Base-by-base conservation (phyloP, 2,888 invertebrate species). In the Lypha dubia region DNA sequence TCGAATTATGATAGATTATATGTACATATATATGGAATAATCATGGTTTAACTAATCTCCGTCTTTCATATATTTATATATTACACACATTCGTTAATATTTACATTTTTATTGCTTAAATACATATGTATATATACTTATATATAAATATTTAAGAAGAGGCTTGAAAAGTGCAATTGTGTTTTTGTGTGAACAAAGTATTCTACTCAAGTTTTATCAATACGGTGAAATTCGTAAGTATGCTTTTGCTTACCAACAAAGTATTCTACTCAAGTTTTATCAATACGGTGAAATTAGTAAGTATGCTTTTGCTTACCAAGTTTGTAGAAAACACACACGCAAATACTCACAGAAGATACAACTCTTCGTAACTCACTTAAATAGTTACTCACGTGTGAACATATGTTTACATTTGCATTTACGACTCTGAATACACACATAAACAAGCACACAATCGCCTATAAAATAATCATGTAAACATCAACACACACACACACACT, bases 361-460 rank as follows among this genome's bases (percentile, higher is more conserved):
- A 74, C 51, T 44, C 56, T 58, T n/a, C n/a, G n/a, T 49, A 68
- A 75, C 32, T 20, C 60, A 70, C 65, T 79, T 71, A 63, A 63
- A 70, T 75, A 35, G 75, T 76, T 67, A 63, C 75, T 84, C 75
- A 84, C 83, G 83, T 84, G 83, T 76, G 83, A 84, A 79, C 79
- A 75, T 75, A 84, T 80, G 65, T 79, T 75, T 60, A 70, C 75
- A 83, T 75, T 79, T 79, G 75, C 75, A 83, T 79, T 83, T 79
- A 71, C 65, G 75, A 83, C 51, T 75, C 41, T 70, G 63, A 38
- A 13, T 17, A 20, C 22, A 46, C n/a, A 24, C 68, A 22, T 17
- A 51, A 13, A 22, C 51, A 41, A 7, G 53, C 44, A 46, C 24
- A 28, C 60, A n/a, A 41, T 41, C 70, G 5, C 44, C 44, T 32